phyloP scores from a whole-genome alignment of 2,888 invertebrate species.

The Eupelmus urozonus region DNA sequence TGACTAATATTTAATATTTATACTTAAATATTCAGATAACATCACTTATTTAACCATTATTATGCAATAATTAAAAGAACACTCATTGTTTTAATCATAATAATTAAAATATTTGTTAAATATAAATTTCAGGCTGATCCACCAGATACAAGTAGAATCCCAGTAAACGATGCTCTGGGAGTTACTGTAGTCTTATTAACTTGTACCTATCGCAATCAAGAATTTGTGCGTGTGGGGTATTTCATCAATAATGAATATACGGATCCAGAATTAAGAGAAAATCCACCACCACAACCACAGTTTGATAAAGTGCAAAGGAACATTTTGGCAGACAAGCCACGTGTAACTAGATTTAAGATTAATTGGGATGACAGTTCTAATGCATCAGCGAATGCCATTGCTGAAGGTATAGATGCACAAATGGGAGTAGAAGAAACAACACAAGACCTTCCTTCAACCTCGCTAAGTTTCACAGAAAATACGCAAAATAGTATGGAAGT shows the following conservation, averaged over 20 bases:
- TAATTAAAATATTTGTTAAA: neutral
- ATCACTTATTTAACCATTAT: too few species aligned
- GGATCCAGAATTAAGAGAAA: slow-evolving; percentile 94
- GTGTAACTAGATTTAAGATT: slow-evolving; percentile 97
- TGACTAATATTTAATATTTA: too few species aligned
- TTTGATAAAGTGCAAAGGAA: slow-evolving; percentile 91
- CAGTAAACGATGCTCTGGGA: slow-evolving; percentile 97
- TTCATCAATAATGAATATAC: slow-evolving; percentile 98
- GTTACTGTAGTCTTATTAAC: slow-evolving; percentile 98
- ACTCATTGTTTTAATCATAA: neutral
- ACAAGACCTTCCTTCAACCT: slow-evolving; percentile 71
- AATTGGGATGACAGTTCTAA: slow-evolving; percentile 91
- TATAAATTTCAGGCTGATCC: slow-evolving; percentile 93
- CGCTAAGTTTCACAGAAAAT: slow-evolving; percentile 73
- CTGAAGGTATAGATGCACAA: slow-evolving; percentile 72
- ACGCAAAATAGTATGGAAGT: slow-evolving; percentile 76
- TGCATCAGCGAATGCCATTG: slow-evolving; percentile 69
- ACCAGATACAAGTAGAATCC: slow-evolving; percentile 95
- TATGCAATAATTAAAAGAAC: too few species aligned
- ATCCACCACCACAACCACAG: slow-evolving; percentile 93
- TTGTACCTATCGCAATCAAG: slow-evolving; percentile 93
- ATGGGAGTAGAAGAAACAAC: slow-evolving; percentile 70
- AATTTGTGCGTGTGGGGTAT: slow-evolving; percentile 98
- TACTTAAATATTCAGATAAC: too few species aligned
- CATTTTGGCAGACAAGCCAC: slow-evolving; percentile 82